These are phyloP conservation scores for Iphiclides podalirius DNA, from an alignment of 2,888 invertebrate species.

Conservation along the genomic window DNA sequence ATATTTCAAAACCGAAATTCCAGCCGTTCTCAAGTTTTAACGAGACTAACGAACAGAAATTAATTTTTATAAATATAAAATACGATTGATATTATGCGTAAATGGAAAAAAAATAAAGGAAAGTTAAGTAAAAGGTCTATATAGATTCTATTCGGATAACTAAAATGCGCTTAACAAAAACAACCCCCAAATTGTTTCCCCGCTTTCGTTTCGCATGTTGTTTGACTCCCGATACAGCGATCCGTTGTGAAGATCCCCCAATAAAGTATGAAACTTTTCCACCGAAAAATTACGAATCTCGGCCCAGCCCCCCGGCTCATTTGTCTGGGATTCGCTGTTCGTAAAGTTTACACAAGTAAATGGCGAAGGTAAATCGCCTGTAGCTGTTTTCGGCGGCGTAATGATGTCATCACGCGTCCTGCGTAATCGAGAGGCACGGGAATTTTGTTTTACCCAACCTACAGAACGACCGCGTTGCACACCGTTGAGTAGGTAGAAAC, in stretches of 20 bases:
- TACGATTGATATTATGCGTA: no score
- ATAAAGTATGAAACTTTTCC: slow-evolving; percentile 8
- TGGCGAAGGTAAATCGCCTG: slow-evolving; percentile 59
- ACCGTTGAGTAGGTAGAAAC: slow-evolving; percentile 26
- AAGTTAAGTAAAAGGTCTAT: no score
- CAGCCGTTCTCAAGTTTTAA: no score
- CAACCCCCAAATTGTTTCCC: no score
- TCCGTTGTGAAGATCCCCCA: slow-evolving; percentile 2
- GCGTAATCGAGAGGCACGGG: slow-evolving; percentile 50
- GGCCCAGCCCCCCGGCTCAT: background rate
- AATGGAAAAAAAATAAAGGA: no score
- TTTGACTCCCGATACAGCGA: background rate
- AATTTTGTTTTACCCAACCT: slow-evolving; percentile 43
- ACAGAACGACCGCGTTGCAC: slow-evolving; percentile 28
- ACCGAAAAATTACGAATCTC: slow-evolving; percentile 10
- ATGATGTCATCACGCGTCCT: slow-evolving; percentile 63
- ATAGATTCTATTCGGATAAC: no score
- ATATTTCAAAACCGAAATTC: no score
- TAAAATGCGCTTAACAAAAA: no score
- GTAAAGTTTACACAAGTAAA: slow-evolving; percentile 53
- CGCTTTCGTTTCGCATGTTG: background rate
- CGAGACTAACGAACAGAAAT: no score
- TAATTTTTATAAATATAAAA: no score
- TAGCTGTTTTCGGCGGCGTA: slow-evolving; percentile 58
- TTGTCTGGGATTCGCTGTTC: slow-evolving; percentile 34